Conservation (phyloP, 2,888 invertebrate species). For the Metallyticus violacea region DNA sequence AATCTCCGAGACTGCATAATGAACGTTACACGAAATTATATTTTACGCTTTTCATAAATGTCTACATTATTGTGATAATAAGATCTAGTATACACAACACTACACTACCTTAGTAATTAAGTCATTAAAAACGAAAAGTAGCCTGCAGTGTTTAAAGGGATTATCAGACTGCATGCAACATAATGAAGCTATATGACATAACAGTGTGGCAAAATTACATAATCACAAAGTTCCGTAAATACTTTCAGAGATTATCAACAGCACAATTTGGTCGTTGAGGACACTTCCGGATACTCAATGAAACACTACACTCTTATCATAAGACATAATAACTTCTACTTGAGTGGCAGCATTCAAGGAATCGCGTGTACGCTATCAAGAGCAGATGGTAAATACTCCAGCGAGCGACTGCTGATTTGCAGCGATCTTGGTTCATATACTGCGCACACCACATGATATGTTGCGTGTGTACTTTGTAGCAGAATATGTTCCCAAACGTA, state of each 20-base stretch:
- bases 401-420: background rate
- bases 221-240: background rate
- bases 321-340: background rate
- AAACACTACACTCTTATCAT: background rate
- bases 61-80: no score
- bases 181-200: background rate
- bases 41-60: no score
- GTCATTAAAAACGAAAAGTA: no score
- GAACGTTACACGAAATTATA: no score
- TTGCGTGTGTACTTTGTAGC: background rate
- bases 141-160: background rate
- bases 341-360: background rate
- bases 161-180: background rate
- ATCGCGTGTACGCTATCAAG: background rate
- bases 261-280: background rate
- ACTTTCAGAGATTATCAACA: background rate
- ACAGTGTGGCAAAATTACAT: background rate
- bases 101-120: no score
- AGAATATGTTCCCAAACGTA: background rate
- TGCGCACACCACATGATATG: background rate
- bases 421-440: background rate
- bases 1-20: no score
- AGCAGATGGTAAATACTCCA: background rate
- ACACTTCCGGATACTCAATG: background rate
- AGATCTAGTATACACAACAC: no score